phyloP scores from a whole-genome alignment of 1,140 invertebrate species.

The Drepana arcuata region DNA sequence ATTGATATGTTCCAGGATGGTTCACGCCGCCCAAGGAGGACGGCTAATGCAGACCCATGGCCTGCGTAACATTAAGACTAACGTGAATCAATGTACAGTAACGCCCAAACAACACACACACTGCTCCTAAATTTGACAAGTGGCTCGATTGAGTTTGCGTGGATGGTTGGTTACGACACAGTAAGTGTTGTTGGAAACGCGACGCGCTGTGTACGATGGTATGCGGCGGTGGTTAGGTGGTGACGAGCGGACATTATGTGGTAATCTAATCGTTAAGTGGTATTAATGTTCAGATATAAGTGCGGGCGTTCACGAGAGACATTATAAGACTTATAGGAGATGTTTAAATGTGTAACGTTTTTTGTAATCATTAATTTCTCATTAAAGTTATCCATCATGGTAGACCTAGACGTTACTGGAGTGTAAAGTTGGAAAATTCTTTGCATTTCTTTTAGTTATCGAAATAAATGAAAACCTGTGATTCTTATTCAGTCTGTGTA shows the following conservation, averaged over 20 bases:
- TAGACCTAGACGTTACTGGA: constrained; percentile 63
- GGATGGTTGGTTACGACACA: constrained; percentile 10
- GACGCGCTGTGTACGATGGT: constrained; percentile 15
- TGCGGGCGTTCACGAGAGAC: constrained; percentile 51
- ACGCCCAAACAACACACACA: constrained; percentile 35
- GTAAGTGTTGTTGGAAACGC: constrained; percentile 18
- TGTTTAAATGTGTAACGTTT: constrained; percentile 66
- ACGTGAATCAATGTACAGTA: constrained; percentile 37
- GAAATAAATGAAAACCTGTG: constrained; percentile 64
- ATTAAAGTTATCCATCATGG: constrained; percentile 61
- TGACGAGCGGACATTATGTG: constrained; percentile 22
- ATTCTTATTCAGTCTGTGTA: constrained; percentile 44
- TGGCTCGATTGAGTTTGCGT: constrained; percentile 26
- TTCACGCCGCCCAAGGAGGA: constrained; percentile 91
- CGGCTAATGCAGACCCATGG: constrained; percentile 75
- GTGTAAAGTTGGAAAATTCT: constrained; percentile 63
- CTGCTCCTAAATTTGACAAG: constrained; percentile 34
- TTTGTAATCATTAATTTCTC: constrained; percentile 67
- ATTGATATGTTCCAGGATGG: constrained; percentile 84
- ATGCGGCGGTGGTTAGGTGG: too few relatives aligned
- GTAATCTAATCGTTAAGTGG: constrained; percentile 53
- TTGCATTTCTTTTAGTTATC: constrained; percentile 69
- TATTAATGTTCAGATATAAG: constrained; percentile 40
- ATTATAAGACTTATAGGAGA: constrained; percentile 69
- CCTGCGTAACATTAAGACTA: constrained; percentile 33